Conservation (phyloP, 1,140 invertebrate genomes). For the Pararge aegeria region DNA sequence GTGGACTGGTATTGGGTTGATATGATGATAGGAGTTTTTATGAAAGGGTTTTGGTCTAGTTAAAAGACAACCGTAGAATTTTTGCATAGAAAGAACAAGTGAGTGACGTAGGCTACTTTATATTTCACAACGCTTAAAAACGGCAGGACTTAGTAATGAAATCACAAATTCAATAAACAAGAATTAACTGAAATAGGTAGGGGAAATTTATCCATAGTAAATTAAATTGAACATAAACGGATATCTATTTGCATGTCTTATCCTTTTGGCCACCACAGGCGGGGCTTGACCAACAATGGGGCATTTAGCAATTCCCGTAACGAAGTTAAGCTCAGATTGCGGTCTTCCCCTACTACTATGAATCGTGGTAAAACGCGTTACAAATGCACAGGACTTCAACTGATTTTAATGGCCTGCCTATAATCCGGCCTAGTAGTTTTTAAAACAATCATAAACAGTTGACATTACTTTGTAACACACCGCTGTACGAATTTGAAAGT, state of each 20-base stretch:
- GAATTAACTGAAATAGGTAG: constrained; percentile 1
- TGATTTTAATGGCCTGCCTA: background rate
- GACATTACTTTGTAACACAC: too few species aligned
- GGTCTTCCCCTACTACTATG: constrained; percentile 38
- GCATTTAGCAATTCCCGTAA: constrained; percentile 68
- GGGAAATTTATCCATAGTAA: constrained; percentile 1
- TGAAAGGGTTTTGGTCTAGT: too few species aligned
- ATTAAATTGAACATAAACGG: constrained; percentile 11
- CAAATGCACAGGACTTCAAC: constrained; percentile 9
- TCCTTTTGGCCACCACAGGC: constrained; percentile 19
- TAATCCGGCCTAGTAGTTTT: background rate
- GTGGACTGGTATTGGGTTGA: too few species aligned
- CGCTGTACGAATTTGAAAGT: too few species aligned
- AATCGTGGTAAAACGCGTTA: constrained; percentile 34
- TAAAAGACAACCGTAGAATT: too few species aligned
- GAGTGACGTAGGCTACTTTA: too few species aligned
- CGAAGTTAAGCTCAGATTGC: constrained; percentile 68
- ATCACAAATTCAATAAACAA: background rate
- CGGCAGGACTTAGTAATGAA: background rate
- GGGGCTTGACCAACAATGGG: constrained; percentile 53
- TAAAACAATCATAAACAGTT: too few species aligned
- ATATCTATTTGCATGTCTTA: constrained; percentile 13
- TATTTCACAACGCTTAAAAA: too few species aligned
- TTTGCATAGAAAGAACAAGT: too few species aligned
- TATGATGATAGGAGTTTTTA: too few species aligned